Conservation (phyloP, 2,888 invertebrate genomes). For the Galerucella calmariensis region DNA sequence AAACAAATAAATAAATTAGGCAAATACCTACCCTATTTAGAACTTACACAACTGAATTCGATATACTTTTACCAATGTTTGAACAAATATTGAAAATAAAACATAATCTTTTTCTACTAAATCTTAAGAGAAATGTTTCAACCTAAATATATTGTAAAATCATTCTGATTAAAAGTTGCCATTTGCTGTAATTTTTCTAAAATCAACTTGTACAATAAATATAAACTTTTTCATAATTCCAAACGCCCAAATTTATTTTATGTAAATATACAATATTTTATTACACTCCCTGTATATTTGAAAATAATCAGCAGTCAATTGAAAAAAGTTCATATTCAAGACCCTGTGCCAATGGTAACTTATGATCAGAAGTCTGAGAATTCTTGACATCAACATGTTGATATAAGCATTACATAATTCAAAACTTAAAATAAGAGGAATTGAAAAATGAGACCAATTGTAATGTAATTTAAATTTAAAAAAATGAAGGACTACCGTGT, state of each 20-base stretch:
- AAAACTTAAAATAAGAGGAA: neutral
- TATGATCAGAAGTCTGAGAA: neutral
- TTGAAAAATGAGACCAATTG: neutral
- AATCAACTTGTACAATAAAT: no score
- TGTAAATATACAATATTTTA: no score
- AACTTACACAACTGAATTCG: neutral
- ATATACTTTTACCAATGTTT: neutral
- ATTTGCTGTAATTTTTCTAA: no score
- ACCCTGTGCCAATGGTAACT: no score
- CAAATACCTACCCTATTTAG: neutral
- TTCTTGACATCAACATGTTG: neutral
- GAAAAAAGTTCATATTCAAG: no score
- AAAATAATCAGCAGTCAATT: no score
- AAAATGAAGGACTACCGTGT: neutral
- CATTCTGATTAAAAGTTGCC: no score
- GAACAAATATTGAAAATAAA: neutral
- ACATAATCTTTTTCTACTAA: neutral
- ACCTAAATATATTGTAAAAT: no score
- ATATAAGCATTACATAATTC: neutral
- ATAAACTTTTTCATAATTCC: no score
- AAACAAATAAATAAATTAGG: slow-evolving; percentile 10
- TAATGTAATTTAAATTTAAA: neutral
- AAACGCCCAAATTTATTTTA: no score
- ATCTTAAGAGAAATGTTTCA: no score
- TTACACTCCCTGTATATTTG: no score